Percentiles rank a stretch among this genome's conserved stretches.
Conservation (phyloP, 1,140 invertebrate species). For the Lanistes nyassanus region DNA sequence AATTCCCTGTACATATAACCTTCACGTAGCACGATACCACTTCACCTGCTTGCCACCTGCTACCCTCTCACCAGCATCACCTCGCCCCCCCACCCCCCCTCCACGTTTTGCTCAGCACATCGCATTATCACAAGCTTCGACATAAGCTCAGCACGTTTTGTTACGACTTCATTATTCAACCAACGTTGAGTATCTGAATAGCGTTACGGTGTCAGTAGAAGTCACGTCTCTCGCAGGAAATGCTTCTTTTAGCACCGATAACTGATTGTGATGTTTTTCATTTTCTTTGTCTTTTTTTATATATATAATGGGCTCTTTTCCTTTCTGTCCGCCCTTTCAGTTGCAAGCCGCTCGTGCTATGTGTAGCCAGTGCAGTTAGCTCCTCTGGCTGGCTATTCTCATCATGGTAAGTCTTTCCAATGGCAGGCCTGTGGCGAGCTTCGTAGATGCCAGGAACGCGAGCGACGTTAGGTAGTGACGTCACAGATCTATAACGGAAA, state of each 20-base stretch:
- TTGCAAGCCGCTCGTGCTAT: constrained; percentile 14
- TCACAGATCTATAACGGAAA: too few relatives aligned
- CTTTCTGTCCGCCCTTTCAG: constrained; percentile 16
- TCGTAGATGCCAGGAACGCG: too few relatives aligned
- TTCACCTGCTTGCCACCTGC: too few relatives aligned
- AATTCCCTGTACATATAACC: background rate
- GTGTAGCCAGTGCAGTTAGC: constrained; percentile 10
- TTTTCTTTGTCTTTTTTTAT: constrained; percentile 5
- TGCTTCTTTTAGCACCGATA: too few relatives aligned
- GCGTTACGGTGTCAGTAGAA: background rate
- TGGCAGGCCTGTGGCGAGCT: too few relatives aligned
- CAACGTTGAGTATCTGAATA: constrained; percentile 7
- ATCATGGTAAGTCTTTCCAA: constrained; percentile 7
- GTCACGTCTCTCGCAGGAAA: background rate
- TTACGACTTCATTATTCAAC: background rate
- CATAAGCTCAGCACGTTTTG: background rate
- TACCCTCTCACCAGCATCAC: background rate
- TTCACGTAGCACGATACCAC: too few relatives aligned
- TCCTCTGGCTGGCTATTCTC: background rate
- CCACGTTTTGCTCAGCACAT: background rate
- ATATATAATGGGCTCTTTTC: background rate
- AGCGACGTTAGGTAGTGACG: too few relatives aligned
- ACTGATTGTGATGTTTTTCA: background rate
- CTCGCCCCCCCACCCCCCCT: background rate
- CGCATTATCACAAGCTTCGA: background rate